Evolutionary conservation across 2,113 vertebrate genomes (phyloP).

Genomic region (Charina bottae): DNA sequence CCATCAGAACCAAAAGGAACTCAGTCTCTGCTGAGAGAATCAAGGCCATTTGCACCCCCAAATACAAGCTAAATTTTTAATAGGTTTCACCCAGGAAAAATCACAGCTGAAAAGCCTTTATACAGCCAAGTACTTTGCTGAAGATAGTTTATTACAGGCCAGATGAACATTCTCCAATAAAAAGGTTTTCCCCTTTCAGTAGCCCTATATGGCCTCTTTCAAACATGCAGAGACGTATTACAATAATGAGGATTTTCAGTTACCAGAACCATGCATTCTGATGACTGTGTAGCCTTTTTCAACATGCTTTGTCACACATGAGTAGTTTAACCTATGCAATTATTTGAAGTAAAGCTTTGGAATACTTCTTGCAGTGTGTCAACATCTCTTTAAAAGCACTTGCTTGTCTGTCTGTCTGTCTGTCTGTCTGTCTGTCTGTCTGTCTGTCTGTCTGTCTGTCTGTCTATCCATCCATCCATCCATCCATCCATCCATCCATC

Average conservation of each 20-base stretch:
- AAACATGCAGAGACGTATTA: neutral
- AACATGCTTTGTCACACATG: neutral
- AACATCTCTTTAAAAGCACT: neutral
- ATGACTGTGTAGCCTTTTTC: neutral
- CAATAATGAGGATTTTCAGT: neutral
- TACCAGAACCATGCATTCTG: neutral
- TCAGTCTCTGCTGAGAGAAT: neutral
- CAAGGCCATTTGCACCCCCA: neutral
- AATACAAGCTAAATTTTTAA: neutral
- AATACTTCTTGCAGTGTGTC: neutral
- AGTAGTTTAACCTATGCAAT: neutral
- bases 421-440: too few relatives aligned
- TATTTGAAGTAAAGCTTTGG: neutral
- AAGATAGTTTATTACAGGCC: neutral
- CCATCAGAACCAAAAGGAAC: too few relatives aligned
- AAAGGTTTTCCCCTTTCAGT: neutral
- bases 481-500: too few relatives aligned
- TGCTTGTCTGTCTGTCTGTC: neutral
- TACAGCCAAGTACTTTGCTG: neutral
- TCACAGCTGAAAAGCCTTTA: neutral
- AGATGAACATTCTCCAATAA: too few relatives aligned
- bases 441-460: too few relatives aligned
- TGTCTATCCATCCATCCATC: too few relatives aligned
- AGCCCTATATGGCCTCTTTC: neutral
- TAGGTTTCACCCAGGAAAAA: neutral